phyloP scores from a whole-genome alignment of 2,113 vertebrate species.

The Paratilapia polleni region DNA sequence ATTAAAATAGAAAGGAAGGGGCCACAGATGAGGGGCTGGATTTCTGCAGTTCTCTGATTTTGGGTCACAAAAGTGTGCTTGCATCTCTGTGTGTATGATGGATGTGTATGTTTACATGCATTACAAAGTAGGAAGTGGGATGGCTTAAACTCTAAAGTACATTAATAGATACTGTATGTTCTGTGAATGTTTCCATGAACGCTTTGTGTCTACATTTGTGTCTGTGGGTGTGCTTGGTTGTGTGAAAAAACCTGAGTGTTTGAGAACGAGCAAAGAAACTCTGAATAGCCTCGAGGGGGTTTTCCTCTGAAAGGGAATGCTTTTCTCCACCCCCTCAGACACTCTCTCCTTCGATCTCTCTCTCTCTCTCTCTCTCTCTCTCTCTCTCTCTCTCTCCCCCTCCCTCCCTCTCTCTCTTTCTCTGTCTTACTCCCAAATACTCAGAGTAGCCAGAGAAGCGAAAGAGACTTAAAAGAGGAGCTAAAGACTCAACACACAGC shows the following conservation, averaged over 20 bases:
- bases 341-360: conserved; percentile 34
- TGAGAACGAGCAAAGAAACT: conserved; percentile 63
- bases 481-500: conserved; percentile 68
- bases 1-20: conserved; percentile 71
- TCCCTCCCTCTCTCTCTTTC: conserved; percentile 18
- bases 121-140: conserved; percentile 1
- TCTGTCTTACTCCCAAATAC: conserved; percentile 43
- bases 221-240: conserved; percentile 45
- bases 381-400: conserved; percentile 23
- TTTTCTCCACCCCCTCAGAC: conserved; percentile 76
- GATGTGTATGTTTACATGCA: conserved; percentile 28
- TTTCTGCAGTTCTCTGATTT: conserved; percentile 38
- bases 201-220: conserved; percentile 43
- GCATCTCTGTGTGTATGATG: not conserved
- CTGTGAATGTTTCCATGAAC: not conserved
- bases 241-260: conserved; percentile 57
- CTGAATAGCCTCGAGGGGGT: conserved; percentile 83
- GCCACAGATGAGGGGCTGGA: conserved; percentile 59
- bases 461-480: conserved; percentile 64
- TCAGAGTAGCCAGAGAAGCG: conserved; percentile 40
- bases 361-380: conserved; percentile 18
- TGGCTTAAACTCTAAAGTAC: not conserved
- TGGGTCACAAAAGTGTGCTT: conserved; percentile 10
- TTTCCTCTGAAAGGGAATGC: conserved; percentile 83
- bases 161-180: not conserved